Percentiles rank a stretch among this genome's conserved stretches.
These are phyloP conservation scores for Cephus pulcher DNA, from an alignment of 2,888 invertebrate genomes.

Conservation along the genomic window DNA sequence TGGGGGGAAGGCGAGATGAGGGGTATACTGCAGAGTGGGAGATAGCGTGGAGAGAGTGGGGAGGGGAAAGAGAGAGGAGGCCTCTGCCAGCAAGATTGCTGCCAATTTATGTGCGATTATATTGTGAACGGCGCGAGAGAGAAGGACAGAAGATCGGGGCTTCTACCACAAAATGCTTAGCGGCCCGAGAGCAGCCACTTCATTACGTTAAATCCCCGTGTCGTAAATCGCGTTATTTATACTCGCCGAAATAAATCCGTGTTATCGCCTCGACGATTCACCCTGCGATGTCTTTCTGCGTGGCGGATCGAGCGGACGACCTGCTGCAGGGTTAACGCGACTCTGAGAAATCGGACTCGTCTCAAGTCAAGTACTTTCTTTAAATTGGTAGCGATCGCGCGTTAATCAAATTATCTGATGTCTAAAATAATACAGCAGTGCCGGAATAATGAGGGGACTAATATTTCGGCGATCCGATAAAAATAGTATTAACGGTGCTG, in stretches of 20 bases:
- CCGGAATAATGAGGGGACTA: background rate
- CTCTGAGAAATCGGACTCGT: background rate
- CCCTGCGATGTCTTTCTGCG: background rate
- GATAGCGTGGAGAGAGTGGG: background rate
- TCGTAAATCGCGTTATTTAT: constrained; percentile 10
- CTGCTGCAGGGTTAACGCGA: background rate
- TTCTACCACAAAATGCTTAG: background rate
- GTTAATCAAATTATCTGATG: background rate
- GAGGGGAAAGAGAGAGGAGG: background rate
- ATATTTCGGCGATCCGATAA: background rate
- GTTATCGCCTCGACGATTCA: constrained; percentile 12
- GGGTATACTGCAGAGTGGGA: constrained; percentile 16
- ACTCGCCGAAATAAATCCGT: constrained; percentile 18
- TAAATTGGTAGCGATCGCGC: background rate
- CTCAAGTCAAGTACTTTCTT: background rate
- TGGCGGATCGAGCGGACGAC: background rate
- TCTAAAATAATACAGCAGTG: background rate
- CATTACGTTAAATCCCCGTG: constrained; percentile 18
- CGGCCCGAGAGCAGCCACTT: constrained; percentile 16
- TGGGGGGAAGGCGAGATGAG: background rate
- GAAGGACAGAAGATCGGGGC: background rate
- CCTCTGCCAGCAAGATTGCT: constrained; percentile 11
- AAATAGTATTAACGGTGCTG: background rate
- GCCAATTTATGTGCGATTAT: constrained; percentile 27
- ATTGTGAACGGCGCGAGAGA: constrained; percentile 5